Evolutionary conservation across 2,113 vertebrate species (phyloP).

Genomic region (Dicerorhinus sumatrensis): DNA sequence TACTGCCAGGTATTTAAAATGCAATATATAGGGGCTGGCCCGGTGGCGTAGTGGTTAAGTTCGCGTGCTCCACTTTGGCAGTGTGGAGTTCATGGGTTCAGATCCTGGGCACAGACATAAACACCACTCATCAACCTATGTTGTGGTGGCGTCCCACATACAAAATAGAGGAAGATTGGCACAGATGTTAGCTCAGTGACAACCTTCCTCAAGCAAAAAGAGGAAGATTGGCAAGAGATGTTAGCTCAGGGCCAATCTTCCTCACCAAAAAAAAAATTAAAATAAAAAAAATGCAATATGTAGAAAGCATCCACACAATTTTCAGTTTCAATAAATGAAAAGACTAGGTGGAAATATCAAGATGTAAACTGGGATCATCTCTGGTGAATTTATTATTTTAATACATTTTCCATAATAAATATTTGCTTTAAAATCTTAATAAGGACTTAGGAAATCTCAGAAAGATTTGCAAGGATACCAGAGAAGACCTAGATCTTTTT

Average conservation of each 20-base stretch:
- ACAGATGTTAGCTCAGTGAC: too few species aligned
- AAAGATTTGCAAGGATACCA: slow-evolving; percentile 2
- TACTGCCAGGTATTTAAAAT: neutral
- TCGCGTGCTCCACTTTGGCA: too few species aligned
- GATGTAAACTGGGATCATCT: neutral
- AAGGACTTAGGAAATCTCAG: neutral
- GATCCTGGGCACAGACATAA: too few species aligned
- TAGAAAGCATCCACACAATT: neutral
- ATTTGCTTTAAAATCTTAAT: slow-evolving; percentile 13
- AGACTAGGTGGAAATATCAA: neutral
- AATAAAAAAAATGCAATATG: neutral
- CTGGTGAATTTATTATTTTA: neutral
- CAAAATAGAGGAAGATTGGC: too few species aligned
- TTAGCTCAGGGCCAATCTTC: too few species aligned
- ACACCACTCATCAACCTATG: too few species aligned
- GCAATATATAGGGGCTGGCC: neutral
- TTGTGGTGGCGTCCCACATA: too few species aligned
- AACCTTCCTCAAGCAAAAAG: too few species aligned
- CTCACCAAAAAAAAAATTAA: too few species aligned
- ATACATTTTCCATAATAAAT: slow-evolving; percentile 6
- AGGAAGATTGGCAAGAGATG: too few species aligned
- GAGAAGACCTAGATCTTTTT: neutral
- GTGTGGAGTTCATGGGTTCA: too few species aligned
- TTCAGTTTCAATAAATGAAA: slow-evolving; percentile 28
- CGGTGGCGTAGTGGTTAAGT: too few species aligned